Evolutionary conservation across 2,888 invertebrate genomes (phyloP), one percentile per base, ranked within the genome.

Genomic region (Campoplex capitator): DNA sequence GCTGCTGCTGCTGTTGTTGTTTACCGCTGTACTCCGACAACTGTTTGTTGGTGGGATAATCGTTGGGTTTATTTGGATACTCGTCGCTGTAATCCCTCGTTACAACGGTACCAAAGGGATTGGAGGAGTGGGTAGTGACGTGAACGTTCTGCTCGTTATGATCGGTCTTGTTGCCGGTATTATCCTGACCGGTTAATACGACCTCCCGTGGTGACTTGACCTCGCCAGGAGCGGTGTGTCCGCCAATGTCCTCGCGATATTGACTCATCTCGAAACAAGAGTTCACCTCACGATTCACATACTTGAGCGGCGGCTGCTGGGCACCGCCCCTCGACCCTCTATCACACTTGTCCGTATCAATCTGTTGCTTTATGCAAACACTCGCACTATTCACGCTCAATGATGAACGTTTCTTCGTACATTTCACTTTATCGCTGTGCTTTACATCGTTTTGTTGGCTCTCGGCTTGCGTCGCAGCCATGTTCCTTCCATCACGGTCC

Each of bases 381-480:
- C 93, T 93, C 89, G 92, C 93, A 93, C 93, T 95, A 92, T 94
- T 95, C 89, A 93, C 94, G 92, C 94, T 93, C 92, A 93, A 93
- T 92, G 94, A 94, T 91, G 94, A 92, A 91, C 93, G 95, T 96
- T 96, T 97, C 95, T 96, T 96, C 90, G 90, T 91, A 91, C 91
- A 91, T 92, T 92, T 91, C 89, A 89, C 89, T 84, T 87, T 88
- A 91, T 93, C 93, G 91, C 91, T 93, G 90, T 91, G 91, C 91
- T 94, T 93, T 91, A 94, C 94, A 96, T 97, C 97, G 96, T 97
- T 97, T 96, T 97, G 97, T 95, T 97, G 97, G 95, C 97, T 96
- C 96, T 97, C 97, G 95, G 97, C 97, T 96, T 97, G 97, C 96
- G 97, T 97, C 96, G 97, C 97, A 97, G 97, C 97, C 97, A 97